Percentiles rank a stretch among this genome's conserved stretches.
These are phyloP conservation scores for Polyommatus icarus DNA, from an alignment of 2,888 invertebrate species.

Conservation along the genomic window DNA sequence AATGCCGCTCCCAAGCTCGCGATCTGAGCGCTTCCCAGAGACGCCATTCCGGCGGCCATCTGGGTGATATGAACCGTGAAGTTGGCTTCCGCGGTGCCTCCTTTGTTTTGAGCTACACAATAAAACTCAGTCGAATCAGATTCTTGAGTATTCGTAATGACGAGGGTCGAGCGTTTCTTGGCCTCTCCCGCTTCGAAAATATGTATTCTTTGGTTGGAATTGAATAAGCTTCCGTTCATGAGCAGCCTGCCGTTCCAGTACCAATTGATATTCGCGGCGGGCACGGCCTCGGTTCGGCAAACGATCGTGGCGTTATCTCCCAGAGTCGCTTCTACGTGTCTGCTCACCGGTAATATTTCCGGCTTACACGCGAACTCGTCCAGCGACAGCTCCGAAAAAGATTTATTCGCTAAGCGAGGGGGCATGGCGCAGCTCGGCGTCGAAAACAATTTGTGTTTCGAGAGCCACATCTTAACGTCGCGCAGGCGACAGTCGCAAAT, in stretches of 20 bases:
- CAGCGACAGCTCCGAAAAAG: conserved; percentile 87
- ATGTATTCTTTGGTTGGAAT: conserved; percentile 87
- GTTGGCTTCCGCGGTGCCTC: conserved; percentile 92
- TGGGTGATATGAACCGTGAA: conserved; percentile 92
- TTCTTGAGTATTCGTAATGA: conserved; percentile 91
- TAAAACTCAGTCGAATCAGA: conserved; percentile 91
- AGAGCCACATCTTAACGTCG: conserved; percentile 90
- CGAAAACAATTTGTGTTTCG: conserved; percentile 87
- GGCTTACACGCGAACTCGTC: conserved; percentile 94
- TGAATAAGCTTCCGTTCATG: conserved; percentile 88
- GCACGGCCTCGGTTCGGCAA: conserved; percentile 90
- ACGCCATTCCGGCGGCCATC: conserved; percentile 88
- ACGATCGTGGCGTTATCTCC: conserved; percentile 92
- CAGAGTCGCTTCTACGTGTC: conserved; percentile 88
- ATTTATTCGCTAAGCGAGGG: conserved; percentile 84
- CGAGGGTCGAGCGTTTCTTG: conserved; percentile 87
- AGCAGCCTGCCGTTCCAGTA: conserved; percentile 91
- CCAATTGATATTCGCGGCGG: conserved; percentile 91
- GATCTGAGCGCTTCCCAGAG: conserved; percentile 91
- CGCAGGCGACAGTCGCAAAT: conserved; percentile 92
- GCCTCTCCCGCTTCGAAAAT: conserved; percentile 88
- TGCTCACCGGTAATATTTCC: conserved; percentile 86
- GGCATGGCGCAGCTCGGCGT: conserved; percentile 89
- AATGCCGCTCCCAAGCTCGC: conserved; percentile 91
- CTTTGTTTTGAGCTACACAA: conserved; percentile 94